Base-by-base conservation (phyloP, 2,797 vertebrate species). In the Diplodus puntazzo region DNA sequence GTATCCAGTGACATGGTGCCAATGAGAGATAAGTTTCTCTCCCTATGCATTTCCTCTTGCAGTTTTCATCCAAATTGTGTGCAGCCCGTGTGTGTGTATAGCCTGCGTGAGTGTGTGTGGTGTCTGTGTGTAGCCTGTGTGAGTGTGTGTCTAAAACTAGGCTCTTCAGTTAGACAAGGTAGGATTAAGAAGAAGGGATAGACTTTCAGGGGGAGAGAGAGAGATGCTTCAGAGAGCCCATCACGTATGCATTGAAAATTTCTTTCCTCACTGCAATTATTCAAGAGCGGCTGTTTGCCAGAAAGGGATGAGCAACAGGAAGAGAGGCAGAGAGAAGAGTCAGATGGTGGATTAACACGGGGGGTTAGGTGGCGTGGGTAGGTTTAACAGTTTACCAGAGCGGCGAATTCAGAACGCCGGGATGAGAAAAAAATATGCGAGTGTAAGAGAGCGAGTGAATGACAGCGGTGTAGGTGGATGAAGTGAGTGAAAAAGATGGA, bases 211-310 rank as follows among this genome's bases (percentile, higher is more conserved):
- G 79, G 61, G 88, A 73, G 70, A 81, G 27, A 4, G 85, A 79
- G 82, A 82, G 82, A 79, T 82, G 89, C 88, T 88, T 86, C 85
- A 85, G 84, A 91, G 89, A 90, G 85, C 92, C 92, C 90, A 96
- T 96, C 95, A 95, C 57, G 90, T 95, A 96, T 95, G 94, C 95
- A 96, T 95, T 96, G 94, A 95, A 95, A 95, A 95, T 93, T 93
- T 92, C 92, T 82, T 81, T 87, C 81, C 93, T 90, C 93, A 70
- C 94, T 95, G 92, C 94, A 95, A 95, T 96, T 95, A 96, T 96
- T 95, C 94, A 95, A 85, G 88, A 92, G 89, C 92, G 74, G 91
- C 90, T 92, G 91, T 91, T 89, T 81, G 88, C 89, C 90, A 84
- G 86, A 83, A 59, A 85, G 69, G 62, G 81, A 77, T 80, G 90